These are phyloP conservation scores for Uloborus plumipes DNA, from an alignment of 2,888 invertebrate species.

Conservation along the genomic window DNA sequence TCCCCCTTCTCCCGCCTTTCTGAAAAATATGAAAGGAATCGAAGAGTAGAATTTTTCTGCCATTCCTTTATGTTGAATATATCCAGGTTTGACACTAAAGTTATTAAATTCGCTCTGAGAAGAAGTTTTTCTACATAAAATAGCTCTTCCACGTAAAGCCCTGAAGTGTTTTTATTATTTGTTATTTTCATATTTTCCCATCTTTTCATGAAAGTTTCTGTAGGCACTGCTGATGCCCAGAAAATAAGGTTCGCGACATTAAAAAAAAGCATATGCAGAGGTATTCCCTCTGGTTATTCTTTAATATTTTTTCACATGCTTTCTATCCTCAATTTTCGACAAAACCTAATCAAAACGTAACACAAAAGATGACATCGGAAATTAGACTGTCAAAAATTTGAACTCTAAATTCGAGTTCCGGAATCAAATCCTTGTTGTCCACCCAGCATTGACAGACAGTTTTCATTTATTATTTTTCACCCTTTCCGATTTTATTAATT, in stretches of 20 bases:
- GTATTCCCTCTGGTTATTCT: slow-evolving; percentile 8
- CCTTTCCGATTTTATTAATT: slow-evolving; percentile 10
- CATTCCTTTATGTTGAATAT: slow-evolving; percentile 34
- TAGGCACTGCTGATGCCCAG: background rate
- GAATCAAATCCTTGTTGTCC: background rate
- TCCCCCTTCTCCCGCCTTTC: slow-evolving; percentile 19
- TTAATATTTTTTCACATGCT: slow-evolving; percentile 19
- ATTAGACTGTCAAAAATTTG: slow-evolving; percentile 53
- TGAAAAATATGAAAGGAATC: slow-evolving; percentile 40
- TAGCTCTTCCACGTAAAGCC: slow-evolving; percentile 2
- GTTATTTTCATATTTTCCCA: slow-evolving; percentile 29
- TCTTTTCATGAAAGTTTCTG: slow-evolving; percentile 3
- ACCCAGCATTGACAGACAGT: slow-evolving; percentile 35
- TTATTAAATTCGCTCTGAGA: slow-evolving; percentile 47
- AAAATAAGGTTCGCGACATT: slow-evolving; percentile 28
- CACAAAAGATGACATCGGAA: slow-evolving; percentile 31
- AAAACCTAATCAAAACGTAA: slow-evolving; percentile 22
- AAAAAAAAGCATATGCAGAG: slow-evolving; percentile 3
- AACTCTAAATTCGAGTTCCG: slow-evolving; percentile 29
- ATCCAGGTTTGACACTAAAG: slow-evolving; percentile 52
- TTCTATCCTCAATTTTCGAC: background rate
- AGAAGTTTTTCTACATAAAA: slow-evolving; percentile 10
- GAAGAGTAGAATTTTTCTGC: slow-evolving; percentile 30
- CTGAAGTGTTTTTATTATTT: slow-evolving; percentile 8
- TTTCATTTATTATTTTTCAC: slow-evolving; percentile 18